Percentiles rank a stretch among this genome's conserved stretches.
Evolutionary conservation across 1,140 invertebrate species (phyloP).

Genomic region (Acromyrmex echinatior): DNA sequence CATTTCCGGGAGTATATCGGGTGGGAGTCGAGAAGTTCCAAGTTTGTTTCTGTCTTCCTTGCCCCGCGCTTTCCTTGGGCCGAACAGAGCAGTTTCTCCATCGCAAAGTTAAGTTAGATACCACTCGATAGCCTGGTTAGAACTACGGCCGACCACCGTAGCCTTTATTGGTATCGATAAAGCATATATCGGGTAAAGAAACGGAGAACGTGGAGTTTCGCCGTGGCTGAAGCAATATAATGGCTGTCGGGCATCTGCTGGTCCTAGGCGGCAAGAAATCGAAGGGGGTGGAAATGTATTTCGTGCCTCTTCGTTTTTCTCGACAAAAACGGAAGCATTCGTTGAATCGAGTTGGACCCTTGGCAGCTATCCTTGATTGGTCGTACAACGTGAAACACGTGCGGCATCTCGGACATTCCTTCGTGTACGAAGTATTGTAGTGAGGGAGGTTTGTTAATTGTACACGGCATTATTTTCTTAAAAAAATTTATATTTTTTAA

Average conservation of each 20-base stretch:
- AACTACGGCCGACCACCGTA: slow-evolving; percentile 58
- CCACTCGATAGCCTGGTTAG: slow-evolving; percentile 66
- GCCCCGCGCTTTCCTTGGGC: background rate
- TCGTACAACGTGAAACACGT: slow-evolving; percentile 59
- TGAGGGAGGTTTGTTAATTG: slow-evolving; percentile 21
- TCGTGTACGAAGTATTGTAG: slow-evolving; percentile 8
- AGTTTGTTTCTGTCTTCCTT: slow-evolving; percentile 57
- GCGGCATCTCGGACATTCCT: slow-evolving; percentile 35
- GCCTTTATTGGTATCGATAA: slow-evolving; percentile 82
- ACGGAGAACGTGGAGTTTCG: slow-evolving; percentile 31
- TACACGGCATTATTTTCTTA: background rate
- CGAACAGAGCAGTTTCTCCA: slow-evolving; percentile 29
- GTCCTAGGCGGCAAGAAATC: slow-evolving; percentile 50
- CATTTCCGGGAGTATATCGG: slow-evolving; percentile 61
- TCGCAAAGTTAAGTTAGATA: slow-evolving; percentile 57
- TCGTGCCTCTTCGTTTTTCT: slow-evolving; percentile 56
- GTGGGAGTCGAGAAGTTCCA: slow-evolving; percentile 65
- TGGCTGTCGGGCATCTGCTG: slow-evolving; percentile 62
- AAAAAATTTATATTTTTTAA: background rate
- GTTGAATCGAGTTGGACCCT: slow-evolving; percentile 60
- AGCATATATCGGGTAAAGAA: slow-evolving; percentile 63
- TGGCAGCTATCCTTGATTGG: slow-evolving; percentile 57
- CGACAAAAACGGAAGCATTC: slow-evolving; percentile 46
- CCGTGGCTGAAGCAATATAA: slow-evolving; percentile 70
- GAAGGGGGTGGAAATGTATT: slow-evolving; percentile 48